Percentiles rank a stretch among this genome's conserved stretches.
phyloP scores from a whole-genome alignment of 2,113 vertebrate species.

The Psilopogon haemacephalus region DNA sequence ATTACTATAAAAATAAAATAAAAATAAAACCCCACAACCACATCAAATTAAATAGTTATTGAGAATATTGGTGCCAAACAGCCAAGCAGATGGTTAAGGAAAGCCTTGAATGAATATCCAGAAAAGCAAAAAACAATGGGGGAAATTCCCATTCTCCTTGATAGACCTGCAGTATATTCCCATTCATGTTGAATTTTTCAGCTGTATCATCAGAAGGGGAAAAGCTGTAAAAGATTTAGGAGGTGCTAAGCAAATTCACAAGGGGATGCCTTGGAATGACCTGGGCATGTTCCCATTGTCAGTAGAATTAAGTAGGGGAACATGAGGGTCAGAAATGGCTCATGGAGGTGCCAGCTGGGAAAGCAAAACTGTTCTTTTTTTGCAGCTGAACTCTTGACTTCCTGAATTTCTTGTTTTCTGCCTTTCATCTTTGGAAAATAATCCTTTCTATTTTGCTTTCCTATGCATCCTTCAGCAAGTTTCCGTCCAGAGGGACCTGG shows the following conservation, averaged over 20 bases:
- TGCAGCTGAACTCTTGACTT: not conserved
- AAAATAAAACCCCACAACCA: not conserved
- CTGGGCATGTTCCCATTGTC: not conserved
- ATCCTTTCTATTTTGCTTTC: not conserved
- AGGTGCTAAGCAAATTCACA: not conserved
- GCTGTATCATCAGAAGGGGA: not conserved
- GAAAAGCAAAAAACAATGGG: not conserved
- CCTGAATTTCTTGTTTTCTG: not conserved
- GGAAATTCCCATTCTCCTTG: not conserved
- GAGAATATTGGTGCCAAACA: constrained; percentile 18
- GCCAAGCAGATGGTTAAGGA: not conserved
- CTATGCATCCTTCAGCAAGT: not conserved
- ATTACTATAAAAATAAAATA: too few species aligned
- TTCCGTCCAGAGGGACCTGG: too few species aligned
- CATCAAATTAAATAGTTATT: not conserved
- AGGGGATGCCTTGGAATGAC: not conserved
- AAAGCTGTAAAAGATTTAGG: not conserved
- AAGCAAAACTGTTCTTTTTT: not conserved
- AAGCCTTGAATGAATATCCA: not conserved
- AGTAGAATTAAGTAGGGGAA: not conserved
- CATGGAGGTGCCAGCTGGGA: not conserved
- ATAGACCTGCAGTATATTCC: not conserved
- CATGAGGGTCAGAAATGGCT: not conserved
- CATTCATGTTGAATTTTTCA: not conserved
- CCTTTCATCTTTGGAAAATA: not conserved